Percentiles rank a stretch among this genome's conserved stretches.
These are phyloP conservation scores for Lasioglossum morio DNA, from an alignment of 2,888 invertebrate genomes.

Conservation along the genomic window DNA sequence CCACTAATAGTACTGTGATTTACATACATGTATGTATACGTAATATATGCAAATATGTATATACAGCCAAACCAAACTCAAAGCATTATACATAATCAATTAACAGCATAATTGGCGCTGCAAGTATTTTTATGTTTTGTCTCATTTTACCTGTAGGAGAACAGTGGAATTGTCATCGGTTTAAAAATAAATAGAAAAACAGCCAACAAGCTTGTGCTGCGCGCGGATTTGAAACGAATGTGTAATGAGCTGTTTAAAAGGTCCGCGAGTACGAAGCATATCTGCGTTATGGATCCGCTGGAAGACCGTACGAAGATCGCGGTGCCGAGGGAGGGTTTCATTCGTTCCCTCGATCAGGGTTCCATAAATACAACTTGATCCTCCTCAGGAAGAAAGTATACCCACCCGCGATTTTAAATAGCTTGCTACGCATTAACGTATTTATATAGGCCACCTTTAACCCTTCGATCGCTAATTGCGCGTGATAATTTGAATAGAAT, in stretches of 20 bases:
- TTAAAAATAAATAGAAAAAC: background rate
- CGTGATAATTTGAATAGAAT: conserved; percentile 56
- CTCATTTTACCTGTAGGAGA: background rate
- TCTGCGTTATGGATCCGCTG: conserved; percentile 5
- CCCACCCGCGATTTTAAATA: conserved; percentile 56
- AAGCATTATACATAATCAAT: background rate
- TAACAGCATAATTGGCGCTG: background rate
- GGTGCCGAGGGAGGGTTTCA: conserved; percentile 10
- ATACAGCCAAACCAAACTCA: background rate
- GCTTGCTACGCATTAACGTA: conserved; percentile 44
- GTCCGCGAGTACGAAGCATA: background rate
- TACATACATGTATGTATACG: background rate
- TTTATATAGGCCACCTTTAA: conserved; percentile 60
- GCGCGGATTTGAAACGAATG: background rate
- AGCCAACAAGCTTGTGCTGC: background rate
- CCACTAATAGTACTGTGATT: background rate
- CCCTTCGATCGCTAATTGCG: conserved; percentile 59
- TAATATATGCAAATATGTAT: background rate
- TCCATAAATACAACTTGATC: conserved; percentile 60
- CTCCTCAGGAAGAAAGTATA: conserved; percentile 58
- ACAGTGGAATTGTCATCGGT: background rate
- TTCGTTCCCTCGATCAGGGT: conserved; percentile 33
- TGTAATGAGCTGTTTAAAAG: background rate
- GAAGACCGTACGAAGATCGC: conserved; percentile 11
- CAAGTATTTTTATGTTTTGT: background rate